phyloP scores from a whole-genome alignment of 1,140 invertebrate species.

The Episyrphus balteatus region DNA sequence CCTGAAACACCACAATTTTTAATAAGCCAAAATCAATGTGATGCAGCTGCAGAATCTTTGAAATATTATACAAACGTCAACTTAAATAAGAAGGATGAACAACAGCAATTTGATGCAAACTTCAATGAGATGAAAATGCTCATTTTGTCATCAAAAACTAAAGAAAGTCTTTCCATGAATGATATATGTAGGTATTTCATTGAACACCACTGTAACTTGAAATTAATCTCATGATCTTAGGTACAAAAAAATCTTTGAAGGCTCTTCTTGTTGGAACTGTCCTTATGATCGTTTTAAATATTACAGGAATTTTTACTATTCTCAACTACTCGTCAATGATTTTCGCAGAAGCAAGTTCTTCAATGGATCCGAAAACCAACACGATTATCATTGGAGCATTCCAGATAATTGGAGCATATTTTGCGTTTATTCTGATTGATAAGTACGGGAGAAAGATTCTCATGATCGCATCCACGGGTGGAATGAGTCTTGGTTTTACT shows the following conservation, averaged over 20 bases:
- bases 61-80: slow-evolving; percentile 21
- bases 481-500: slow-evolving; percentile 15
- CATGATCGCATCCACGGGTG: slow-evolving; percentile 17
- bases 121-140: slow-evolving; percentile 20
- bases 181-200: slow-evolving; percentile 25
- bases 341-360: slow-evolving; percentile 49
- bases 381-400: slow-evolving; percentile 43
- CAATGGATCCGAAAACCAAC: slow-evolving; percentile 41
- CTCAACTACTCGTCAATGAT: slow-evolving; percentile 42
- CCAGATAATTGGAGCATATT: slow-evolving; percentile 39
- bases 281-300: slow-evolving; percentile 24
- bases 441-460: slow-evolving; percentile 23
- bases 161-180: slow-evolving; percentile 1
- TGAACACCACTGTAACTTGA: not conserved
- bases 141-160: slow-evolving; percentile 12
- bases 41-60: slow-evolving; percentile 17
- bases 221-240: slow-evolving; percentile 5
- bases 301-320: slow-evolving; percentile 27
- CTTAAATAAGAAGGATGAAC: slow-evolving; percentile 10
- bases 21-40: slow-evolving; percentile 10
- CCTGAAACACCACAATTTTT: slow-evolving; percentile 28
- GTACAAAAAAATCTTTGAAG: slow-evolving; percentile 14
- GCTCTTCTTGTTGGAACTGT: slow-evolving; percentile 21
- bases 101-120: slow-evolving; percentile 10
- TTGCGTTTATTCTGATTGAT: slow-evolving; percentile 26